phyloP scores from a whole-genome alignment of 2,888 invertebrate genomes.

The Nebria brevicollis region DNA sequence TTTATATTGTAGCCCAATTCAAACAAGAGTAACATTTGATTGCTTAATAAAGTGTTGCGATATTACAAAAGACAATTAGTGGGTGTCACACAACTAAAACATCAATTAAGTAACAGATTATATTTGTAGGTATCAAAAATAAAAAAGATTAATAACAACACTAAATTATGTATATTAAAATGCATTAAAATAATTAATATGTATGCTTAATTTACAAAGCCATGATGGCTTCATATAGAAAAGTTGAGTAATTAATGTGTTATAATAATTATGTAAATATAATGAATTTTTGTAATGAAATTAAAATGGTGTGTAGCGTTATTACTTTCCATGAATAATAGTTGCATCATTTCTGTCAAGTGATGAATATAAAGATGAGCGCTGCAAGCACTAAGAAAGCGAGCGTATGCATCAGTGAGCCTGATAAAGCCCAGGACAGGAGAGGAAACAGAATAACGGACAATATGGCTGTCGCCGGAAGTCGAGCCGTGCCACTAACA shows the following conservation, averaged over 20 bases:
- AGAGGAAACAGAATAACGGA: conserved; percentile 50
- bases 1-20: background rate
- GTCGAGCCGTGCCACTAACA: conserved; percentile 22
- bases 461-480: conserved; percentile 45
- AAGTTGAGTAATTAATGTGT: background rate
- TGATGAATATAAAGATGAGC: conserved; percentile 5
- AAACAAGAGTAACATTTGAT: background rate
- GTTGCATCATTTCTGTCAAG: background rate
- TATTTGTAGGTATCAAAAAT: background rate
- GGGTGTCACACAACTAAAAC: no score
- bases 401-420: conserved; percentile 34
- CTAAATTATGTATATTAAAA: background rate
- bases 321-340: background rate
- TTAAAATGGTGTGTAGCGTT: background rate
- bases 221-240: background rate
- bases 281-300: background rate
- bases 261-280: background rate
- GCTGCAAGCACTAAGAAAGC: conserved; percentile 34
- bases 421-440: conserved; percentile 50
- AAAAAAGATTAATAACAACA: background rate
- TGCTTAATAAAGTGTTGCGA: background rate
- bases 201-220: background rate
- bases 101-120: background rate
- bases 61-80: background rate
- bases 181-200: background rate